Evolutionary conservation across 1,140 invertebrate species (phyloP).

Genomic region (Pogonomyrmex californicus): DNA sequence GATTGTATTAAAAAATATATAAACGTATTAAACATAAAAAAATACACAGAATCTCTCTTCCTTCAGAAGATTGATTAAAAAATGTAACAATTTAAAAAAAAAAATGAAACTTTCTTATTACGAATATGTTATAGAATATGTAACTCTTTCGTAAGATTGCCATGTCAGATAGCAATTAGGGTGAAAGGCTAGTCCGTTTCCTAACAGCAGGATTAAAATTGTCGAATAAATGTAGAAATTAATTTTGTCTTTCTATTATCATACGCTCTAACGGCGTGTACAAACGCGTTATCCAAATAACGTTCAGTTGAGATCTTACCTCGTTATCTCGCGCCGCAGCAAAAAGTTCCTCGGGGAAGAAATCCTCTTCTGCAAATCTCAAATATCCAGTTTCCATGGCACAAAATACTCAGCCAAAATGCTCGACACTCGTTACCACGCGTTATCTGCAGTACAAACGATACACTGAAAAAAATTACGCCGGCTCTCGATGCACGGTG

Average conservation of each 20-base stretch:
- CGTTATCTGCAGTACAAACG: conserved; percentile 66
- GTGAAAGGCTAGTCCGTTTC: background rate
- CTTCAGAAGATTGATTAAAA: background rate
- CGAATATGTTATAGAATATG: background rate
- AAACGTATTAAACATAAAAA: too few species aligned
- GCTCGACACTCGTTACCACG: background rate
- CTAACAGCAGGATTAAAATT: background rate
- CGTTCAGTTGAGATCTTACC: background rate
- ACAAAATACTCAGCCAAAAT: background rate
- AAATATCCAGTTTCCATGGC: background rate
- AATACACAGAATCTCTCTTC: too few species aligned
- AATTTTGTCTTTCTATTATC: background rate
- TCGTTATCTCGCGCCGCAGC: background rate
- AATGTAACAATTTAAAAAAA: background rate
- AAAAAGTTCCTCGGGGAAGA: background rate
- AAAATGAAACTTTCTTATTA: background rate
- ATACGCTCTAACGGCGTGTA: background rate
- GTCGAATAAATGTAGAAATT: background rate
- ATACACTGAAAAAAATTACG: conserved; percentile 51
- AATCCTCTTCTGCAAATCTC: background rate
- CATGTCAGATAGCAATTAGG: background rate
- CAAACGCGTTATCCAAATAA: background rate
- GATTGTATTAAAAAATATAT: too few species aligned
- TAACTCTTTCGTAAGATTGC: background rate
- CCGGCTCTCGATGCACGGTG: conserved; percentile 36